Evolutionary conservation across 2,797 vertebrate genomes (phyloP), one percentile per base, ranked within the genome.

Genomic region (Amphiprion clarkii): DNA sequence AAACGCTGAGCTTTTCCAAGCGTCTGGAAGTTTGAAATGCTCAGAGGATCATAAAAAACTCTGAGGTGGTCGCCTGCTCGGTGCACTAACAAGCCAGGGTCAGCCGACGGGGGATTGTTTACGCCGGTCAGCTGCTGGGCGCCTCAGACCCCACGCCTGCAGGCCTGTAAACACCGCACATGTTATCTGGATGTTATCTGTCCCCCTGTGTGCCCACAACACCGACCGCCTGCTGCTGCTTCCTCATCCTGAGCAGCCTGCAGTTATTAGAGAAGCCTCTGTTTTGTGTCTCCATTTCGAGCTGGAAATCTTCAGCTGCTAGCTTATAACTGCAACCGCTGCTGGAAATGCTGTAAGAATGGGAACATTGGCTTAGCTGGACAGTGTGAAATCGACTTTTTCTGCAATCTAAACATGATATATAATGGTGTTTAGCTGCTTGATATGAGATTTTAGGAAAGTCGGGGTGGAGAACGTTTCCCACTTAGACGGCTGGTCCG

Each of bases 61-160:
- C 83, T 14, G 48, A 79, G 88, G 91, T 92, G 91, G 91, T 81
- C 71, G 69, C 40, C 67, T 59, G 71, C 46, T 79, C 69, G 58
- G 69, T 71, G 70, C 39, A 14, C 85, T 75, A 42, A 75, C 83
- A 79, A 78, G 54, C 57, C 44, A 6, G 58, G 83, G 75, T 80
- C 81, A 79, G 76, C 81, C 63, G 65, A 78, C 72, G 40, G 62
- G 10, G 44, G 62, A 31, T 16, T 87, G 83, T 91, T 90, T 81
- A 85, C 77, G 64, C 19, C 13, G 59, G 82, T 90, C 74, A 80
- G 59, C 83, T 74, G 84, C 84, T 65, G 61, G 66, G 71, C 39
- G 52, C 67, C 63, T 70, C 27, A 31, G 33, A 36, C 62, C 51
- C 36, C 59, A 23, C 36, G 55, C 46, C 39, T 49, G 21, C 13